phyloP scores from a whole-genome alignment of 2,888 invertebrate species.

The Drosophila atripex region DNA sequence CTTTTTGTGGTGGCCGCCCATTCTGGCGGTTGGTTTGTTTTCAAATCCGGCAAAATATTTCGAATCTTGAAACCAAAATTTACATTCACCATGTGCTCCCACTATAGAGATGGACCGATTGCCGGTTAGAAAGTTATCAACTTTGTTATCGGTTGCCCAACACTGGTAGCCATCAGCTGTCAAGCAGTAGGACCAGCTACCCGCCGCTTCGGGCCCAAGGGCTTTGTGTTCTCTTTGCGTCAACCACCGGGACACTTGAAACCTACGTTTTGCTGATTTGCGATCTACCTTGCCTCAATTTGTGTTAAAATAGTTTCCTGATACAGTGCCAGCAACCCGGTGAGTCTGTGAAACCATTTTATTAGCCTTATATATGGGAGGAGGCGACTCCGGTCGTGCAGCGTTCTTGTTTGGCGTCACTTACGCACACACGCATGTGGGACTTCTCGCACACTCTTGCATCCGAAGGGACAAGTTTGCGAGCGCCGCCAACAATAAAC shows the following conservation, averaged over 20 bases:
- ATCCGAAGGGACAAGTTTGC: background rate
- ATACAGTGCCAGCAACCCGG: background rate
- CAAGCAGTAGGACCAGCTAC: background rate
- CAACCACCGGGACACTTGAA: background rate
- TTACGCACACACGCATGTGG: background rate
- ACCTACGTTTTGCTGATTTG: background rate
- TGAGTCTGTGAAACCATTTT: background rate
- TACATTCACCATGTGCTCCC: background rate
- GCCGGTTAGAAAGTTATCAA: no score
- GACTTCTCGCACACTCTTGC: background rate
- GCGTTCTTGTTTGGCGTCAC: slow-evolving; percentile 2
- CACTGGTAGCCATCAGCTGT: background rate
- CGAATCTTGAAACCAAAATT: background rate
- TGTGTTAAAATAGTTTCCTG: background rate
- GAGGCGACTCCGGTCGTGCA: background rate
- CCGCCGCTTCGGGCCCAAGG: background rate
- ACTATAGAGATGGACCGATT: background rate
- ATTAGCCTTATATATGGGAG: background rate
- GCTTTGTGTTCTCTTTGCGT: background rate
- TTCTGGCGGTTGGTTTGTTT: slow-evolving; percentile 31
- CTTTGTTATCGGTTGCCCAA: background rate
- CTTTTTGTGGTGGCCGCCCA: slow-evolving; percentile 87
- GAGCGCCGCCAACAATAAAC: background rate
- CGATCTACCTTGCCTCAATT: background rate
- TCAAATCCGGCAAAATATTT: background rate